Percentiles rank a stretch among this genome's conserved stretches.
Conservation (phyloP, 2,113 vertebrate species). For the Grammomys surdaster region DNA sequence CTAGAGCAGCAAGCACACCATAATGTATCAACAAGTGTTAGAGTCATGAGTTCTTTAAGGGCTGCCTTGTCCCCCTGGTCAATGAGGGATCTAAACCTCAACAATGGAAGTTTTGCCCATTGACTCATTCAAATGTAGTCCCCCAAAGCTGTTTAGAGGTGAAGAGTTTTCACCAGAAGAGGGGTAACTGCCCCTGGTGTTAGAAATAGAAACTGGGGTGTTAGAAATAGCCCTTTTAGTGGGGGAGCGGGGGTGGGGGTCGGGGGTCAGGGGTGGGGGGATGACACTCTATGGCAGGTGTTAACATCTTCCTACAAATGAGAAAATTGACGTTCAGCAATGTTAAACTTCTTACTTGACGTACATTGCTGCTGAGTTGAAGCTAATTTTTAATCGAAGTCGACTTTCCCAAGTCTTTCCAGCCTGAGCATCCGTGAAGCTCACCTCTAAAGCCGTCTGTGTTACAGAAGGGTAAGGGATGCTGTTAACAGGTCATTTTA, state of each 20-base stretch:
- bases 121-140: conserved; percentile 28
- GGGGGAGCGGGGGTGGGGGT: not conserved
- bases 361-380: not conserved
- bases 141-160: not conserved
- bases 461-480: not conserved
- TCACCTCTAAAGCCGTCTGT: not conserved
- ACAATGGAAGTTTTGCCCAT: not conserved
- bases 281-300: not conserved
- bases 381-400: not conserved
- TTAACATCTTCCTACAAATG: not conserved
- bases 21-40: not conserved
- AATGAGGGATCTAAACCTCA: conserved; percentile 19
- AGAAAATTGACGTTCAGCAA: conserved; percentile 17
- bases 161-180: not conserved
- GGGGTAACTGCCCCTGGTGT: not conserved
- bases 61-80: not conserved
- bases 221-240: not conserved
- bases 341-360: not conserved
- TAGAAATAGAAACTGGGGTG: not conserved
- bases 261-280: not conserved
- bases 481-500: not conserved
- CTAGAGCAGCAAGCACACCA: not conserved
- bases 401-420: not conserved
- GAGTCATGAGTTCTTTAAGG: not conserved
- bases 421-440: not conserved